These are phyloP conservation scores for Propithecus deckenii DNA, from an alignment of 2,797 vertebrate species.

Conservation along the genomic window DNA sequence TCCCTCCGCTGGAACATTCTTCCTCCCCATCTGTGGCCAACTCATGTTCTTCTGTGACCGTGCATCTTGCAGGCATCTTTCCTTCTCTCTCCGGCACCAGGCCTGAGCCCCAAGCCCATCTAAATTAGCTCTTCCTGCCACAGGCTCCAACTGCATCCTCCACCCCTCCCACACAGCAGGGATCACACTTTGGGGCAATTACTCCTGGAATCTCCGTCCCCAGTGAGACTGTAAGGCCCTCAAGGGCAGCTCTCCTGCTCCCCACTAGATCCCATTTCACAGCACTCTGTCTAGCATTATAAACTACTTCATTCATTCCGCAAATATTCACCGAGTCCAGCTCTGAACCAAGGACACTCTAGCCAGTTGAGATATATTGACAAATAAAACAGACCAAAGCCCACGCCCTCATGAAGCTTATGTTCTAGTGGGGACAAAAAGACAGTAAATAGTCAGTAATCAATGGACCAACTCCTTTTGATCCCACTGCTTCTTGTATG, in stretches of 20 bases:
- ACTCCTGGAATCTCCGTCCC: background rate
- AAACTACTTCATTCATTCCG: background rate
- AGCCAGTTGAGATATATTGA: background rate
- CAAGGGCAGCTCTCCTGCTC: background rate
- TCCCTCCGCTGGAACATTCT: background rate
- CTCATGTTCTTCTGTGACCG: background rate
- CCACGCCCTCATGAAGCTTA: background rate
- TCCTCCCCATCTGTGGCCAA: background rate
- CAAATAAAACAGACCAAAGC: background rate
- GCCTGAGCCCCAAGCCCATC: background rate
- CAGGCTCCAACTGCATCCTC: background rate
- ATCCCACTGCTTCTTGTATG: background rate
- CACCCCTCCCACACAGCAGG: background rate
- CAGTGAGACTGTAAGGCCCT: background rate
- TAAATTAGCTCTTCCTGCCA: background rate
- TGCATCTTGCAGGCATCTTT: background rate
- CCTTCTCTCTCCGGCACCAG: background rate
- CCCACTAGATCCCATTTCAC: background rate
- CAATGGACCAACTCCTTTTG: background rate
- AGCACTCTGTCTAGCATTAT: background rate
- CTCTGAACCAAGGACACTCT: background rate
- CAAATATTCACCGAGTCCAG: background rate
- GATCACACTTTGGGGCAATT: background rate
- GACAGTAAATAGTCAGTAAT: background rate
- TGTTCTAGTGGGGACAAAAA: background rate